phyloP scores from a whole-genome alignment of 2,888 invertebrate species.

The Leptinotarsa juncta region DNA sequence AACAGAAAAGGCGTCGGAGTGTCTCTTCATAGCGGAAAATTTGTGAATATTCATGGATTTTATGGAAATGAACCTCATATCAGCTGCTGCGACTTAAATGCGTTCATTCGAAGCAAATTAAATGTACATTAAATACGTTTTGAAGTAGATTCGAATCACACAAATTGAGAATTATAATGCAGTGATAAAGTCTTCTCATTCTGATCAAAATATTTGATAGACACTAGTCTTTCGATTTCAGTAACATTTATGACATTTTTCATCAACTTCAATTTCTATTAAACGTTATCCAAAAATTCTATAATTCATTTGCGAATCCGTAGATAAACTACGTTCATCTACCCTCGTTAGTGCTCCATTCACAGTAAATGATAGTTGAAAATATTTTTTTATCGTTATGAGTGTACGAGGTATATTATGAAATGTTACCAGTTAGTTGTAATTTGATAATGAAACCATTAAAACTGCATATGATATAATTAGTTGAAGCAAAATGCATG shows the following conservation, averaged over 20 bases:
- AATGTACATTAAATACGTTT: no score
- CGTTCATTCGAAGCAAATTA: not conserved
- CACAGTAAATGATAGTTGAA: not conserved
- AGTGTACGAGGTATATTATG: not conserved
- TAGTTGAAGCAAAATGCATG: not conserved
- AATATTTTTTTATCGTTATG: not conserved
- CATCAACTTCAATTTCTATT: no score
- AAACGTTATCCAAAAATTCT: no score
- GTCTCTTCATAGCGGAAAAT: conserved; percentile 1
- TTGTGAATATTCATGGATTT: conserved; percentile 12
- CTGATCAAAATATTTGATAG: no score
- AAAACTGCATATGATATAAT: conserved; percentile 5
- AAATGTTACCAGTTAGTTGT: not conserved
- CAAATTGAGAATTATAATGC: no score
- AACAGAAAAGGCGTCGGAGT: conserved; percentile 26
- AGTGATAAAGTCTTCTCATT: no score
- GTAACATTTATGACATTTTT: no score
- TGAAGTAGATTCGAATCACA: no score
- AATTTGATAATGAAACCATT: conserved; percentile 2
- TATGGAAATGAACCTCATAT: conserved; percentile 5
- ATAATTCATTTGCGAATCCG: no score
- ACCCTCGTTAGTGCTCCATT: not conserved
- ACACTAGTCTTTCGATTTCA: no score
- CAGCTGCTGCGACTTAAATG: not conserved
- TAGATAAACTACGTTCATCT: not conserved